Base-by-base conservation (phyloP, 1,140 invertebrate genomes). In the Sinonovacula constricta region DNA sequence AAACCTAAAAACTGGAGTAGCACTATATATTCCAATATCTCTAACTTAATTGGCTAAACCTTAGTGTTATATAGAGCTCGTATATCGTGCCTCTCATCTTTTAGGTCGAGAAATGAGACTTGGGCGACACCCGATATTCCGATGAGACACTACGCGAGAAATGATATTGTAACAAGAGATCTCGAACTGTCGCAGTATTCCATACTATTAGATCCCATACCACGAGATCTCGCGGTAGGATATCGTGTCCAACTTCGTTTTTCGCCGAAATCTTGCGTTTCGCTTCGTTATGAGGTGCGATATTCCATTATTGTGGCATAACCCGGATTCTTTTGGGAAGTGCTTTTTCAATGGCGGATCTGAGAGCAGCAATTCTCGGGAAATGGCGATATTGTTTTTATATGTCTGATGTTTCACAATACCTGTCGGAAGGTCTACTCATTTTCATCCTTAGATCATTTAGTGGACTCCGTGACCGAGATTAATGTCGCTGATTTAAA, bases 311-410 rank as follows among this genome's bases (percentile, higher is more conserved):
- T 63, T 63, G n/a, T 63, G 60, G 60, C 60, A 63, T 63, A 33
- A 63, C 60, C 22, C 31, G 60, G 12, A 34, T 63, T 63, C 33
- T 63, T 63, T 28, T 63, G 31, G 60, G 7, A 63, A 63, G 31
- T 63, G 30, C 57, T 63, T 63, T 63, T 63, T 63, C 60, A 34
- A 63, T 63, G 60, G 60, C 60, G 31, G 10, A 63, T 63, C 60
- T 63, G 60, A 63, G 26, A 63, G 60, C 60, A 63, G 60, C 10
- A 63, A 63, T 63, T 63, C 60, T 63, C 60, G 60, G 33, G 36
- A 63, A 63, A 36, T 63, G 60, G 60, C 60, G 60, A 63, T 63
- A 63, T 63, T 63, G 30, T 63, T 63, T 63, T 34, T 31, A 10
- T 10, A 28, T 34, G 30, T 31, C 12, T 31, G 31, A 22, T 63